Evolutionary conservation across 2,113 vertebrate genomes (phyloP).

Genomic region (Indri indri): DNA sequence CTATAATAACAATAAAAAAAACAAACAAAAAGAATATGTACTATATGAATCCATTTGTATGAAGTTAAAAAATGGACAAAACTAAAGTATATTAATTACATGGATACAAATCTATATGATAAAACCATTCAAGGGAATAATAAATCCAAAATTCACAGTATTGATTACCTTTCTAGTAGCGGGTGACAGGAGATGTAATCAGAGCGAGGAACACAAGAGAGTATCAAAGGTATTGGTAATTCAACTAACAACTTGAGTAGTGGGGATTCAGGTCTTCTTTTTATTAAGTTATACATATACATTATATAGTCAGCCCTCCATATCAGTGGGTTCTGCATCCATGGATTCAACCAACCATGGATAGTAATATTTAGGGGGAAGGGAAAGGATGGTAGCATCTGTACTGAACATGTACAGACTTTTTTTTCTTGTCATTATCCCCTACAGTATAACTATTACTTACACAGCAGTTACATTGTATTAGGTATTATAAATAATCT

Average conservation of each 20-base stretch:
- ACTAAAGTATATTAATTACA: not conserved
- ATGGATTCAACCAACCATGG: not conserved
- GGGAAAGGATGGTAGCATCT: not conserved
- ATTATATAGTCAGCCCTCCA: not conserved
- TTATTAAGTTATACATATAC: not conserved
- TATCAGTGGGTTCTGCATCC: not conserved
- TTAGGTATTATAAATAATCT: not conserved
- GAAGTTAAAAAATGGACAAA: conserved; percentile 6
- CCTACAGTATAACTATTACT: not conserved
- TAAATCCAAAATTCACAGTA: not conserved
- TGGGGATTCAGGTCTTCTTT: not conserved
- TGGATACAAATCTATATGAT: not conserved
- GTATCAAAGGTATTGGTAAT: not conserved
- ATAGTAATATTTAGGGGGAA: not conserved
- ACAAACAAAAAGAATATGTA: not conserved
- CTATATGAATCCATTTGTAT: not conserved
- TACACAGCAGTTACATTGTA: not conserved
- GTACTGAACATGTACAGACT: not conserved
- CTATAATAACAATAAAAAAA: too few relatives aligned
- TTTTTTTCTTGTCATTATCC: not conserved
- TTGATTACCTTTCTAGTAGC: not conserved
- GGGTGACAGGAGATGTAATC: not conserved
- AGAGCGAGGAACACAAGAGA: not conserved
- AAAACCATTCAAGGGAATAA: not conserved
- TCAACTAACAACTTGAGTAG: not conserved